Conservation (phyloP, 2,888 invertebrate genomes). For the Limnephilus auricula region DNA sequence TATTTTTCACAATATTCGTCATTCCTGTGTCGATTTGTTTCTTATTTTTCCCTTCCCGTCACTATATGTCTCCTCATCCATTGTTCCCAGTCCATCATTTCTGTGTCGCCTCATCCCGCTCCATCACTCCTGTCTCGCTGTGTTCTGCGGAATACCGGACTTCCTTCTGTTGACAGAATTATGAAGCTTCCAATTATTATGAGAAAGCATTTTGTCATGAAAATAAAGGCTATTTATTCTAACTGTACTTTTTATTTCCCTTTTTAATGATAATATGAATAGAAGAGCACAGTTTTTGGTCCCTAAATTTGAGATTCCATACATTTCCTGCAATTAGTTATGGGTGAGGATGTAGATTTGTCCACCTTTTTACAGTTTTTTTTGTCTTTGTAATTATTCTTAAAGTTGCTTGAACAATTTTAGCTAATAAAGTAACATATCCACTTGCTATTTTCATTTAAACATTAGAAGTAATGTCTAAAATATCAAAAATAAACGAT, state of each 20-base stretch:
- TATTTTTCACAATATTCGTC: background rate
- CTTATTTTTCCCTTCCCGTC: background rate
- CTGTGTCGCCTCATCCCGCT: background rate
- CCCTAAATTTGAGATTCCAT: background rate
- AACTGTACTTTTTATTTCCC: background rate
- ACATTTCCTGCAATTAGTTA: background rate
- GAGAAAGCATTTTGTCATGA: constrained; percentile 63
- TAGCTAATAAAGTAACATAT: too few species aligned
- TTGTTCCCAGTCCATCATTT: background rate
- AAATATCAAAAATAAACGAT: too few species aligned
- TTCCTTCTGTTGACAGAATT: constrained; percentile 39
- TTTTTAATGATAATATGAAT: background rate
- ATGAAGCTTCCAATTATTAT: constrained; percentile 63
- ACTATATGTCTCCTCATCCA: constrained; percentile 7
- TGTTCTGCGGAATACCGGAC: background rate
- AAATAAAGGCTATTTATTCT: constrained; percentile 66
- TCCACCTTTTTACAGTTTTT: too few species aligned
- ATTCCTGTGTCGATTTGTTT: background rate
- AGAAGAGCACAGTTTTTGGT: background rate
- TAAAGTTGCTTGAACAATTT: too few species aligned
- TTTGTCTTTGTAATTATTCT: too few species aligned
- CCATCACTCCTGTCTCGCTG: background rate
- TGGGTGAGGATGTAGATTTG: too few species aligned
- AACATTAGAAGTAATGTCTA: too few species aligned
- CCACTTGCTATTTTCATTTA: too few species aligned